Evolutionary conservation across 1,140 invertebrate species (phyloP), one percentile per base, ranked within the genome.

Genomic region (Agraylea sexmaculata): DNA sequence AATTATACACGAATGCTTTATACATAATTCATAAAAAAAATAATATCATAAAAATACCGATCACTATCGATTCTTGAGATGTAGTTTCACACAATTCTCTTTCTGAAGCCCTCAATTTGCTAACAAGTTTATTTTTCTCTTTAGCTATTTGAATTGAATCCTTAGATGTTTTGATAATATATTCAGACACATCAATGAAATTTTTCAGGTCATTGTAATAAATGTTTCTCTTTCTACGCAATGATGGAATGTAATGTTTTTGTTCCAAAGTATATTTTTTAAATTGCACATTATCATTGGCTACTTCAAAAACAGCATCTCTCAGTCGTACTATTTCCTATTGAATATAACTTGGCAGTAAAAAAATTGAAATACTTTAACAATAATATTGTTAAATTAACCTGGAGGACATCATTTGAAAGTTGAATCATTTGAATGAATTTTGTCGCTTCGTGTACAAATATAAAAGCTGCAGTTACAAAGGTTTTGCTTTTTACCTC

Each of bases 271-370:
- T 41, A 19, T 41, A 18, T 15, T 17, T 6, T 10, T 23, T 22
- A 12, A 4, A 3, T 12, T 22, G n/a, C 18, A 29, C 11, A 33
- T 41, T 12, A 27, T 44, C 33, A 43, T 37, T 49, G 11, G 39
- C 21, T 17, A 45, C 23, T 35, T 42, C 43, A 36, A 49, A 49
- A 28, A 45, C 30, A 7, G 28, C 27, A 31, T 49, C 46, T 30
- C 46, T 40, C 20, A 49, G 21, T 31, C 45, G 42, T 6, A 49
- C 17, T 16, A 49, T 39, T 31, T 49, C 43, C 46, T 48, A 41
- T 16, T 35, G 7, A 19, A 13, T 29, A 43, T 13, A 7, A 36
- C n/a, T 37, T 12, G 16, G 3, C 2, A 37, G 2, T 35, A 35
- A 13, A 8, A n/a, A 11, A 20, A 37, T 30, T 15, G 11, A 27